Conservation (phyloP, 2,797 vertebrate genomes). For the Limnodromus scolopaceus region DNA sequence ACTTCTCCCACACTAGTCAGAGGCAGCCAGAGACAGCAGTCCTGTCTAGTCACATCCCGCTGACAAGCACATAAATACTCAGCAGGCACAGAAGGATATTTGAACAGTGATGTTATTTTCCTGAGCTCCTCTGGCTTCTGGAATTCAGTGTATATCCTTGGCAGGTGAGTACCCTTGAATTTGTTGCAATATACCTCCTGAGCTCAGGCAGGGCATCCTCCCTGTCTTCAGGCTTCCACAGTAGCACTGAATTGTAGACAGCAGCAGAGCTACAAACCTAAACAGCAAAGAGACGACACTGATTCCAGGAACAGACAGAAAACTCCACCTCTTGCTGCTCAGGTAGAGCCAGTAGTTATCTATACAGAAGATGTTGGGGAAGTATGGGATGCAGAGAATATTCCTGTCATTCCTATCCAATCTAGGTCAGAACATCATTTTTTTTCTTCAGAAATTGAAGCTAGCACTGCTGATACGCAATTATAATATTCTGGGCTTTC, state of each 20-base stretch:
- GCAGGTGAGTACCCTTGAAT: constrained; percentile 17
- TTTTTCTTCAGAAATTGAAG: not conserved
- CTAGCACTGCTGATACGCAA: not conserved
- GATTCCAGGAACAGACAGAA: not conserved
- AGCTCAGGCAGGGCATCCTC: not conserved
- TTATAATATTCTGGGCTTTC: constrained; percentile 31
- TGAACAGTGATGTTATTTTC: not conserved
- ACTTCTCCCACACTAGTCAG: not conserved
- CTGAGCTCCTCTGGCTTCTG: constrained; percentile 17
- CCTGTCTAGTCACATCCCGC: constrained; percentile 16
- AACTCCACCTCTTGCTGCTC: not conserved
- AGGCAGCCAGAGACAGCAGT: not conserved
- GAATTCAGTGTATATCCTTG: not conserved
- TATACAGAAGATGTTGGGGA: not conserved
- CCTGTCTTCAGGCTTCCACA: not conserved
- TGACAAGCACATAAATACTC: not conserved
- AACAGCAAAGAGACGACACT: not conserved
- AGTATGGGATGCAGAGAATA: not conserved
- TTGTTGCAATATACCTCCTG: not conserved
- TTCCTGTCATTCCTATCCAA: not conserved
- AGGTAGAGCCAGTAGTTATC: not conserved
- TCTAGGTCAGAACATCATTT: not conserved
- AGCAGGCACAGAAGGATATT: constrained; percentile 40
- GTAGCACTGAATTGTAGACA: not conserved
- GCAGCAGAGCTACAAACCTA: not conserved